Conservation (phyloP, 2,113 vertebrate species). For the Sclerurus mexicanus region DNA sequence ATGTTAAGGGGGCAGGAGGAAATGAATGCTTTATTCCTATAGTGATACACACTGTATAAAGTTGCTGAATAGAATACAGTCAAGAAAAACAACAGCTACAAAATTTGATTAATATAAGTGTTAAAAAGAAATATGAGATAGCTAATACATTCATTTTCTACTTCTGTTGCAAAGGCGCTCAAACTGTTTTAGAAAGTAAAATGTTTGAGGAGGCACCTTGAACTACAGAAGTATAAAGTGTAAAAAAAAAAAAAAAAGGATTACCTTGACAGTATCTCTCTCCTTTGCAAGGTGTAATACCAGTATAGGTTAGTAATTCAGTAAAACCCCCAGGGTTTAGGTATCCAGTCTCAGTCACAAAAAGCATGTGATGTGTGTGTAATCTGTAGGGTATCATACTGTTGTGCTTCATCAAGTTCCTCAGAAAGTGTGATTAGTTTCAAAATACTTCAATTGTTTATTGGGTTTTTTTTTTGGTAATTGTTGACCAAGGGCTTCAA, state of each 20-base stretch:
- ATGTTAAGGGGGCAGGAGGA: neutral
- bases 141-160: neutral
- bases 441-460: neutral
- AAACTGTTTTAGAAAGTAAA: neutral
- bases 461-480: neutral
- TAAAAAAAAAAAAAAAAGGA: neutral
- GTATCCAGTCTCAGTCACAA: neutral
- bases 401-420: neutral
- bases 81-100: neutral
- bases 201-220: neutral
- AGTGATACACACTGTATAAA: neutral
- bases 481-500: neutral
- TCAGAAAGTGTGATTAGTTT: neutral
- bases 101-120: neutral
- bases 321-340: fast-evolving
- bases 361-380: neutral
- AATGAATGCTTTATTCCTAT: neutral
- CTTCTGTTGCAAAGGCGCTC: neutral
- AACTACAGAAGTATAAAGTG: neutral
- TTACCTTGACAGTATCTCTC: neutral
- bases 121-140: neutral
- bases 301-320: neutral
- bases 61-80: neutral
- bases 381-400: neutral
- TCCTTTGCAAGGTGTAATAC: neutral